Evolutionary conservation across 2,888 invertebrate genomes (phyloP), one percentile per base, ranked within the genome.

Genomic region (Mechanitis mazaeus): DNA sequence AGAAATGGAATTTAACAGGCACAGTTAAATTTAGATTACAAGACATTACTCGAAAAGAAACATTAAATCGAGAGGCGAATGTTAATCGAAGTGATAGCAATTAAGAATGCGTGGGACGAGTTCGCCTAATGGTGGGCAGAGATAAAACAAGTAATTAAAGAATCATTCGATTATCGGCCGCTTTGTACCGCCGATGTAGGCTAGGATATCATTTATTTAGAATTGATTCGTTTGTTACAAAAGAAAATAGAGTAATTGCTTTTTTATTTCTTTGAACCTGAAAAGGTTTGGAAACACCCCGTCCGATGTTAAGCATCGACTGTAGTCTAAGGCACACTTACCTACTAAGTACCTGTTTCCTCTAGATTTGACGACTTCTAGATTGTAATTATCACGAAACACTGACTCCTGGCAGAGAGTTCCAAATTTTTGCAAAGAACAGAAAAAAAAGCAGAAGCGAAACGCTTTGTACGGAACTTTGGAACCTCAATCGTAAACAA

Each of bases 131-230:
- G 85, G 79, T 71, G 66, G 67, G 64, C 70, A 64, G 72, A 79
- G 84, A 83, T 84, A 85, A 82, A 80, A 74, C 73, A 65, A 71
- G 81, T 84, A 85, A 86, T 86, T 86, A 86, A 85, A 80, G 80
- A 84, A 82, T 84, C 85, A 83, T 83, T 81, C 80, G 83, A 85
- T 85, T 84, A 83, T 75, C 68, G 72, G 71, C 66, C 71, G 73
- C 81, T 82, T 84, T 83, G 80, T 79, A 72, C 63, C 65, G 65
- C 66, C 75, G 71, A 69, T 65, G 59, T 76, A 74, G 72, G 45
- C 67, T 61, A 59, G 68, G 76, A 76, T 75, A 55, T 28, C 35
- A 35, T 42, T 35, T 31, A 33, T 31, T 45, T 11, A 42, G 6
- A 42, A 31, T 33, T n/a, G 50, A 12, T 58, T 45, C 12, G 53